These are phyloP conservation scores for Lucilia sericata DNA, from an alignment of 1,140 invertebrate genomes.

Conservation along the genomic window DNA sequence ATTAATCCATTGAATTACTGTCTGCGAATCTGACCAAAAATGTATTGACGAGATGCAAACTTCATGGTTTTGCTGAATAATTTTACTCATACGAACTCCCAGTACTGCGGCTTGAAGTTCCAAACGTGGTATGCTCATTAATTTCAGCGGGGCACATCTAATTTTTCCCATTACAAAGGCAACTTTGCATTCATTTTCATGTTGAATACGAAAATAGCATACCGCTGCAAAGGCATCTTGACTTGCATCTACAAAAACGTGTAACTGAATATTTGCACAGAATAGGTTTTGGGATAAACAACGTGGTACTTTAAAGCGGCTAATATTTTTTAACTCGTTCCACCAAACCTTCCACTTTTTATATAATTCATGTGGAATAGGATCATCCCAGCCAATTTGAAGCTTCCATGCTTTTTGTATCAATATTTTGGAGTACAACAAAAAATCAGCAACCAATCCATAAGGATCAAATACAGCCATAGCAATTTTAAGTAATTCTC, in stretches of 20 bases:
- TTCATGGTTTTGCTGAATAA: constrained; percentile 11
- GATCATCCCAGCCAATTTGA: background rate
- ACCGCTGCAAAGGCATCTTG: constrained; percentile 56
- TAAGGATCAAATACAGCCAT: constrained; percentile 65
- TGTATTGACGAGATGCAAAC: constrained; percentile 31
- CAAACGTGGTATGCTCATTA: constrained; percentile 52
- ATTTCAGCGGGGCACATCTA: constrained; percentile 54
- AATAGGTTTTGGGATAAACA: constrained; percentile 10
- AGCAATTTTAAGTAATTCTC: constrained; percentile 56
- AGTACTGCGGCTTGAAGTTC: constrained; percentile 58
- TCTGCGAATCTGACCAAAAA: constrained; percentile 61
- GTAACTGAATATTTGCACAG: constrained; percentile 44
- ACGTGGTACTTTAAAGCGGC: constrained; percentile 24
- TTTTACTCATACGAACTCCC: constrained; percentile 46
- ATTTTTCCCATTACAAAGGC: constrained; percentile 45
- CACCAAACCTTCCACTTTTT: too few relatives aligned
- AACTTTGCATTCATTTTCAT: constrained; percentile 45
- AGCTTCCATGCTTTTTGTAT: constrained; percentile 63
- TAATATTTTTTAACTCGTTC: constrained; percentile 44
- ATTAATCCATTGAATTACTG: constrained; percentile 51
- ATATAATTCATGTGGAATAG: too few relatives aligned
- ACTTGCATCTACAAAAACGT: constrained; percentile 57
- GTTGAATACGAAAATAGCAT: background rate
- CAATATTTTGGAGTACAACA: background rate
- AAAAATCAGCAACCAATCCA: constrained; percentile 54